These are phyloP conservation scores for Cynaeus angustus DNA, from an alignment of 2,888 invertebrate species.

Conservation along the genomic window DNA sequence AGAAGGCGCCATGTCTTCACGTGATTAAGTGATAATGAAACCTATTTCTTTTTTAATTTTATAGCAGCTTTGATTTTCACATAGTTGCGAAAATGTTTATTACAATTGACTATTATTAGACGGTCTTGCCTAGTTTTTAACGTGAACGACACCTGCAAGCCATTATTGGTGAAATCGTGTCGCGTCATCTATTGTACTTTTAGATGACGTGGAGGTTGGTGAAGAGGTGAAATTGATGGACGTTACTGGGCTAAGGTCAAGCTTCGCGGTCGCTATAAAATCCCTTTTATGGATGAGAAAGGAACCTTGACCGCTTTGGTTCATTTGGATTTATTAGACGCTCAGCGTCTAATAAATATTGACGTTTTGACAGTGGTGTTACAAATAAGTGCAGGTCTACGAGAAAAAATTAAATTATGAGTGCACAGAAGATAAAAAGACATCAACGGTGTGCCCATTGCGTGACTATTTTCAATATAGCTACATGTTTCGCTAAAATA, in stretches of 20 bases:
- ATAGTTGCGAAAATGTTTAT: conserved; percentile 27
- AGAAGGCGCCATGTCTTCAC: conserved; percentile 31
- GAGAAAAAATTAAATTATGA: no score
- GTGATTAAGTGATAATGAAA: conserved; percentile 12
- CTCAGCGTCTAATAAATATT: conserved; percentile 28
- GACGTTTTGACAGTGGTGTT: conserved; percentile 18
- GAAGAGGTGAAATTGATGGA: conserved; percentile 40
- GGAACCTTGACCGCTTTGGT: conserved; percentile 49
- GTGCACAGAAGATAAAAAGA: no score
- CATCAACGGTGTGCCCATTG: no score
- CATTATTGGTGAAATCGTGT: conserved; percentile 23
- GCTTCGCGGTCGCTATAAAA: conserved; percentile 26
- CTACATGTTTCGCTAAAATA: no score
- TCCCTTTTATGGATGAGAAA: conserved; percentile 46
- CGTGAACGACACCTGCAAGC: conserved; percentile 26
- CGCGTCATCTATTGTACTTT: conserved; percentile 6
- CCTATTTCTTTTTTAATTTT: neutral
- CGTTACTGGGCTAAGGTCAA: conserved; percentile 51
- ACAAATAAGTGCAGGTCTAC: no score
- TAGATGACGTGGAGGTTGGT: conserved; percentile 10
- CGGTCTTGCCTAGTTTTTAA: conserved; percentile 25
- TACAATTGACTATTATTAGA: conserved; percentile 26
- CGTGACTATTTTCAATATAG: no score
- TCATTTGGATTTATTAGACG: conserved; percentile 23
- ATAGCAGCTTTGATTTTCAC: neutral